Base-by-base conservation (phyloP, 2,888 invertebrate genomes). In the Drosophila seclusa region DNA sequence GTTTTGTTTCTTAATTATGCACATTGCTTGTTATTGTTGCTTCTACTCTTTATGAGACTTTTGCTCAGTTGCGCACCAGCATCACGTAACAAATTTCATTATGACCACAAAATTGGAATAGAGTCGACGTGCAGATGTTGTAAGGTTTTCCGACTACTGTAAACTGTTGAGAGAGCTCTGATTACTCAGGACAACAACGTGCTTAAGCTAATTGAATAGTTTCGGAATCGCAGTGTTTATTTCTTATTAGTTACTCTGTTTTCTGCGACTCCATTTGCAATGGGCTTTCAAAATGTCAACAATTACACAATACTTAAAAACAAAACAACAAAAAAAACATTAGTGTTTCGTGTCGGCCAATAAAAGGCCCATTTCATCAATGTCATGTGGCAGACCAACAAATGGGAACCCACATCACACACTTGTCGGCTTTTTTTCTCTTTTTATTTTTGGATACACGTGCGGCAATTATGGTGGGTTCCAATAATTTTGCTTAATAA, bases 31-130 rank as follows among this genome's bases (percentile, higher is more conserved):
- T 36, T 78, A 8, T 73, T 67, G 16, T 73, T 67, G 16, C 68
- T 55, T 58, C 68, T 74, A 54, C 69, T 75, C 82, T 81, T 84
- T 73, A 79, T 55, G 62, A 70, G 76, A 78, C 64, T 76, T 63
- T 77, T 82, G 63, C 58, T 73, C 57, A 53, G 48, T 42, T 42
- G 63, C 50, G 48, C 59, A 29, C 32, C 76, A 71, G 76, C 80
- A 78, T 80, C 87, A 88, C 84, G 84, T 88, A 88, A 88, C 78
- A 71, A 76, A 86, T 78, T 86, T 75, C 40, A 87, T 82, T 77
- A 82, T 40, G 49, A 71, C 32, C 73, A 63, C 66, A 58, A 49
- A 75, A 80, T 69, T 70, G 58, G 53, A 38, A 55, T 77, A 58
- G 62, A 49, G 38, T 48, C 53, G 49, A 78, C 76, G 64, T 79